Conservation (phyloP, 2,113 vertebrate genomes). For the Ptyas mucosa region DNA sequence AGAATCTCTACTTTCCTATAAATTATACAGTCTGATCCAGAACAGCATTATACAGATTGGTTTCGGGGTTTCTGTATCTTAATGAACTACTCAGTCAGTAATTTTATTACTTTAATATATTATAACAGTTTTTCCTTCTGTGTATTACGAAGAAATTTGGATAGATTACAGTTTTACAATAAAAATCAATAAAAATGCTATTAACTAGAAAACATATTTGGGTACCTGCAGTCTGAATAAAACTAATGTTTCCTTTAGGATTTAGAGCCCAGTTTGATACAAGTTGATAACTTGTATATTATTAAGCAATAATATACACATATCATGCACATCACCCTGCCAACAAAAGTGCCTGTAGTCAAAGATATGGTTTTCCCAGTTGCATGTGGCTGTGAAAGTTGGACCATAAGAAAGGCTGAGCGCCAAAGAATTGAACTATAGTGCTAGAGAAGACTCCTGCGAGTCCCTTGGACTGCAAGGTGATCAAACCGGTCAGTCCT, state of each 20-base stretch:
- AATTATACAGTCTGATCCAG: too few species aligned
- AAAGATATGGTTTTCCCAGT: too few species aligned
- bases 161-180: background rate
- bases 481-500: too few species aligned
- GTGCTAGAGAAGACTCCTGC: too few species aligned
- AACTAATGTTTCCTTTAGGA: slow-evolving; percentile 14
- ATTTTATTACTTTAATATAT: background rate
- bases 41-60: too few species aligned
- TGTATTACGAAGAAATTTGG: slow-evolving; percentile 1
- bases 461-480: too few species aligned
- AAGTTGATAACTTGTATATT: background rate
- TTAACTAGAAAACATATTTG: slow-evolving; percentile 3
- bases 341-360: too few species aligned
- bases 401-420: too few species aligned
- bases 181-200: slow-evolving; percentile 8
- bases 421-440: too few species aligned
- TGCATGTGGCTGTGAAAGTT: too few species aligned
- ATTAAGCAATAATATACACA: background rate
- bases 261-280: background rate
- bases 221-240: background rate
- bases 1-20: too few species aligned
- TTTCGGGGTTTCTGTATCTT: background rate
- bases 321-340: background rate
- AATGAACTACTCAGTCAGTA: background rate
- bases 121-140: background rate